Evolutionary conservation across 2,797 vertebrate genomes (phyloP).

Genomic region (Orientallactaga sibirica): DNA sequence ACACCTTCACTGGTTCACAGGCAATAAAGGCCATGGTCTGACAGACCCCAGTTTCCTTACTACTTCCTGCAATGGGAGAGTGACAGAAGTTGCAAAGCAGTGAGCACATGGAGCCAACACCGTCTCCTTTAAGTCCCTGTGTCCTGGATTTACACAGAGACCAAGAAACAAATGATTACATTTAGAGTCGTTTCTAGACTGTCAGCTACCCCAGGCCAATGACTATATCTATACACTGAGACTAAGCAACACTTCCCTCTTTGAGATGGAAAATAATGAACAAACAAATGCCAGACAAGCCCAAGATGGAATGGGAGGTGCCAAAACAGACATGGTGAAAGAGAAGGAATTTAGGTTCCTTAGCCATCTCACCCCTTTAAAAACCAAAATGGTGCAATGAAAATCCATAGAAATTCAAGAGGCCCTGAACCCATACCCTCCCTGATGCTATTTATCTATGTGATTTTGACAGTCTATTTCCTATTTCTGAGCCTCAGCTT

Average conservation of each 20-base stretch:
- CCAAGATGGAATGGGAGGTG: neutral
- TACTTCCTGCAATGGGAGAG: neutral
- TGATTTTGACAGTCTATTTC: neutral
- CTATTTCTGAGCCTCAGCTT: neutral
- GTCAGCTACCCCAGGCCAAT: neutral
- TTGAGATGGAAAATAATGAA: neutral
- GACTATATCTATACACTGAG: neutral
- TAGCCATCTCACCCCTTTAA: neutral
- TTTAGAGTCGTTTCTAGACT: neutral
- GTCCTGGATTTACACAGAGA: neutral
- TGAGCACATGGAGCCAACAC: fast-evolving
- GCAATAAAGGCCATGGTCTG: neutral
- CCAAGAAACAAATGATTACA: neutral
- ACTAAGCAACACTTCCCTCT: neutral
- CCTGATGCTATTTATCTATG: neutral
- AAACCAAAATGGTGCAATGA: neutral
- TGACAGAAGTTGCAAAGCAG: neutral
- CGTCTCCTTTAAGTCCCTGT: neutral
- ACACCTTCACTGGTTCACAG: neutral
- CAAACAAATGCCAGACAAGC: neutral
- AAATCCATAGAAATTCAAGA: neutral
- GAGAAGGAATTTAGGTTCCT: neutral
- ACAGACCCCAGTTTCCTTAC: neutral
- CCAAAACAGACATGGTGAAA: neutral
- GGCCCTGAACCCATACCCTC: fast-evolving